Base-by-base conservation (phyloP, 2,113 vertebrate species). In the Sinocyclocheilus rhinocerous region DNA sequence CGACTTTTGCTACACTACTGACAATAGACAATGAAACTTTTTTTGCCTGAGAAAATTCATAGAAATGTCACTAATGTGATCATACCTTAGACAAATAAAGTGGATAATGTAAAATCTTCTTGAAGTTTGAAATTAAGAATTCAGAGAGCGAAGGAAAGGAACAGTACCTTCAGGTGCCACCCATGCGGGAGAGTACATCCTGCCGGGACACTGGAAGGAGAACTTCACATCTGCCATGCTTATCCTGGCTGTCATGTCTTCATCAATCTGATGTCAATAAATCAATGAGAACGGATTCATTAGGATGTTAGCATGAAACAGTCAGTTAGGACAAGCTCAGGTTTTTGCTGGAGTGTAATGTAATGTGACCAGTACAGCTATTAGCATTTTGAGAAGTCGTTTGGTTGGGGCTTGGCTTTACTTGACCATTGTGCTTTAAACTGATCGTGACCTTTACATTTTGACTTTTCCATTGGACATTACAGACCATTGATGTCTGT, bases 161-260 rank as follows among this genome's bases (percentile, higher is more conserved):
- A 81, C 88, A 87, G 76, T 93, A 99, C 98, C 98, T 95, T 99
- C 98, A 0, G 98, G 98, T 12, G 98, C 98, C 73, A 99, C 96
- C 98, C 98, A 99, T 36, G 98, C 98, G 0, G 98, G 98, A 0
- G 96, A 96, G 24, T 99, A 99, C 97, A 99, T 99, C 89, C 97
- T 95, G 79, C 98, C 97, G 0, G 97, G 97, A 93, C 98, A 99
- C 93, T 99, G 98, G 94, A 99, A 99, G 87, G 98, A 98, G 92
- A 99, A 98, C 93, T 99, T 99, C 50, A 97, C 98, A 0, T 99
- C 98, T 0, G 97, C 96, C 98, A 99, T 99, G 94, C 98, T 98
- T 94, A 99, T 97, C 63, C 98, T 95, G 1, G 98, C 98, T 0
- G 98, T 99, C 98, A 98, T 98, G 90, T 99, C 98, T 92, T 99